phyloP scores from a whole-genome alignment of 2,888 invertebrate species.

The Mantis religiosa region DNA sequence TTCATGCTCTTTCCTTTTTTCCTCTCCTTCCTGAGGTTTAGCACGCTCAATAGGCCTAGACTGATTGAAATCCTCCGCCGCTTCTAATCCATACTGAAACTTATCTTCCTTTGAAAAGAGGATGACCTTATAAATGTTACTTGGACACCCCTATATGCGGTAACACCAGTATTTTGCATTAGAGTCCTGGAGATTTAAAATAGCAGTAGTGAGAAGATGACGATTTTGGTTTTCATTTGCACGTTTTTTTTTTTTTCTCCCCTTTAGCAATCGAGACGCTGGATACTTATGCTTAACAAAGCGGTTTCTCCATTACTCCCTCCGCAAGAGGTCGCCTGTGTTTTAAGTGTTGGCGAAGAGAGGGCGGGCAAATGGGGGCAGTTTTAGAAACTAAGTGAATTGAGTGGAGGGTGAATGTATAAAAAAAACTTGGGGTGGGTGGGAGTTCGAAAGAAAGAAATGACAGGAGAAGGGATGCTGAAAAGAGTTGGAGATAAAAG shows the following conservation, averaged over 20 bases:
- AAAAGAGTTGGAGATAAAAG: slow-evolving; percentile 23
- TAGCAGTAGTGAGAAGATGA: neutral
- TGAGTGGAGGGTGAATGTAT: neutral
- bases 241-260: neutral
- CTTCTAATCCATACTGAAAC: neutral
- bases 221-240: neutral
- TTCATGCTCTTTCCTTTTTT: neutral
- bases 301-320: neutral
- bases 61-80: no score
- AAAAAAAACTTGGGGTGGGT: neutral
- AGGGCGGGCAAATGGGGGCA: neutral
- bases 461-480: neutral
- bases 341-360: neutral
- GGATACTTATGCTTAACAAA: neutral
- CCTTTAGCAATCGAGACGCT: neutral
- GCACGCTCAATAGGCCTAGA: neutral
- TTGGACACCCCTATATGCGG: neutral
- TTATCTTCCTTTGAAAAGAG: neutral
- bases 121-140: no score
- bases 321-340: neutral
- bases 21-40: neutral
- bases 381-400: slow-evolving; percentile 5
- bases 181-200: neutral
- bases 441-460: neutral
- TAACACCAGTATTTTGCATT: neutral